Evolutionary conservation across 64 coral and sea anemone genomes (phyloP).

Genomic region (Trachythela sp.): DNA sequence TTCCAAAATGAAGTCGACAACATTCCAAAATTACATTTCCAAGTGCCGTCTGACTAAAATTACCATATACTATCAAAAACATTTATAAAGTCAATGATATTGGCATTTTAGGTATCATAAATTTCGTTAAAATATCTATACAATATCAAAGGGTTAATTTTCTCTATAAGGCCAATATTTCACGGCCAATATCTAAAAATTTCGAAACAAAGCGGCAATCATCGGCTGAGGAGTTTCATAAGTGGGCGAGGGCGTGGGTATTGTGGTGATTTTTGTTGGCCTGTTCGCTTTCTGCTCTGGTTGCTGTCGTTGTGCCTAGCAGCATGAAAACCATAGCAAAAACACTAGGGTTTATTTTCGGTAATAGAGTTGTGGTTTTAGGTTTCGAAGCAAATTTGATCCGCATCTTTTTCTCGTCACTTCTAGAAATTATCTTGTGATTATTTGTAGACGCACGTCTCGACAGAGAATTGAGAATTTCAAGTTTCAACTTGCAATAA

Average conservation of each 20-base stretch:
- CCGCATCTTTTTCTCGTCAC: too few relatives aligned
- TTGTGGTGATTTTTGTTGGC: background rate
- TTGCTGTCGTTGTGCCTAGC: background rate
- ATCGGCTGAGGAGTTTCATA: background rate
- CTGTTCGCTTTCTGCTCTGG: background rate
- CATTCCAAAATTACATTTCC: background rate
- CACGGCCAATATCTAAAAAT: background rate
- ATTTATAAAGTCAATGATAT: background rate
- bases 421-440: too few relatives aligned
- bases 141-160: background rate
- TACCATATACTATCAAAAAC: background rate
- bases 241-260: background rate
- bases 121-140: background rate
- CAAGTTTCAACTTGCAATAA: too few relatives aligned
- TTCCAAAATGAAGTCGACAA: background rate
- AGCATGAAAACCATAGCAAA: too few relatives aligned
- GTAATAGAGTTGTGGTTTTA: too few relatives aligned
- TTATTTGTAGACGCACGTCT: too few relatives aligned
- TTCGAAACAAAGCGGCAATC: background rate
- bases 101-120: background rate
- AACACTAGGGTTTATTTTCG: too few relatives aligned
- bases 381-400: too few relatives aligned
- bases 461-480: too few relatives aligned
- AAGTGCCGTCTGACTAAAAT: background rate
- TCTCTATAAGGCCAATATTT: background rate